These are phyloP conservation scores for Drosophila melanogaster DNA, from an alignment of 1,140 invertebrate species.

Conservation along the genomic window DNA sequence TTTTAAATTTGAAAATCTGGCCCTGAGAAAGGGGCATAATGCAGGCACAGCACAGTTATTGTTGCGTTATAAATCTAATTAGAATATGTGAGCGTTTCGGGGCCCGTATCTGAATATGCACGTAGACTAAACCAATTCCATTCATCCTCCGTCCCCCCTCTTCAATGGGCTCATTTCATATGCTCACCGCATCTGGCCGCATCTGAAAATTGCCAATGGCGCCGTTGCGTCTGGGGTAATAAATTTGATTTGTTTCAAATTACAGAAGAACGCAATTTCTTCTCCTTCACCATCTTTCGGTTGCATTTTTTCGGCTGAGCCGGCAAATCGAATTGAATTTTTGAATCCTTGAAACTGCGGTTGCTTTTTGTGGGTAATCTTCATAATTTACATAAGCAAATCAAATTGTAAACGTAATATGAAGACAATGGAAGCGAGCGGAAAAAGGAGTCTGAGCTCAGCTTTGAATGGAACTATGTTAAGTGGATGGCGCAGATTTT, in stretches of 20 bases:
- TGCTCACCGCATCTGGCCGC: constrained; percentile 78
- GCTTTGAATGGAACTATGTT: constrained; percentile 70
- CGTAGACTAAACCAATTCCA: constrained; percentile 47
- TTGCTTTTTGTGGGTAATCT: constrained; percentile 76
- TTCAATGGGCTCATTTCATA: constrained; percentile 66
- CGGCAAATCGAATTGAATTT: constrained; percentile 72
- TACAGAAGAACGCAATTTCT: constrained; percentile 65
- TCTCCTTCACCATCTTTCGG: constrained; percentile 11
- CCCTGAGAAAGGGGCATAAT: constrained; percentile 7
- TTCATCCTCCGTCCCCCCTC: constrained; percentile 11
- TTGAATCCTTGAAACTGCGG: constrained; percentile 58
- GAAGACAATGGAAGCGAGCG: constrained; percentile 13
- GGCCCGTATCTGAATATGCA: constrained; percentile 55
- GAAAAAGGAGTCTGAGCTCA: constrained; percentile 26
- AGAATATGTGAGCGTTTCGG: constrained; percentile 62
- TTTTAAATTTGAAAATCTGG: constrained; percentile 68
- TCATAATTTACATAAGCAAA: constrained; percentile 82
- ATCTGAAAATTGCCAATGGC: constrained; percentile 79
- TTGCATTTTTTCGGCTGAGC: constrained; percentile 53
- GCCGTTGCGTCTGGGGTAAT: constrained; percentile 77
- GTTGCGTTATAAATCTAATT: constrained; percentile 79
- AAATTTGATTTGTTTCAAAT: constrained; percentile 83
- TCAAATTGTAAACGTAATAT: constrained; percentile 78
- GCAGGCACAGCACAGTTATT: constrained; percentile 49
- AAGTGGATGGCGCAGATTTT: constrained; percentile 71